These are phyloP conservation scores for Numenius phaeopus DNA, from an alignment of 2,797 vertebrate species.

Conservation along the genomic window DNA sequence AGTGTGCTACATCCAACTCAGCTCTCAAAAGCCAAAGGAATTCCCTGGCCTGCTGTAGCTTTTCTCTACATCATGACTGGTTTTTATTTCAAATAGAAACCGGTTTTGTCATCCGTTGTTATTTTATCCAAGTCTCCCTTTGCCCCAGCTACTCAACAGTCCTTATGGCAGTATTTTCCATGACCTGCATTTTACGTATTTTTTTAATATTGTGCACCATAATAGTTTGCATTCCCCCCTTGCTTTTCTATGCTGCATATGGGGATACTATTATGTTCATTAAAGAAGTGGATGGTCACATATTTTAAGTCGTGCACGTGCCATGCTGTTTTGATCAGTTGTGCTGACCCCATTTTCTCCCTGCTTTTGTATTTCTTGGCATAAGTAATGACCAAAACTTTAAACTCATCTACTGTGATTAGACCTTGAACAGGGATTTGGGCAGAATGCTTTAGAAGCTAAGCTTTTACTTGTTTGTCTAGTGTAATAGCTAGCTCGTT, in stretches of 20 bases:
- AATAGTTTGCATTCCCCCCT: not conserved
- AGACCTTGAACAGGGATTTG: not conserved
- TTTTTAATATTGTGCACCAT: not conserved
- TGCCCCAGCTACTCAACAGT: not conserved
- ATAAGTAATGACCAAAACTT: not conserved
- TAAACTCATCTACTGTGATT: not conserved
- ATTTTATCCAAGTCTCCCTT: not conserved
- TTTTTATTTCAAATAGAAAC: not conserved
- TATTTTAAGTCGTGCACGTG: not conserved
- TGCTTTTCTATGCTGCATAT: not conserved
- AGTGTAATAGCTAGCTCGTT: not conserved
- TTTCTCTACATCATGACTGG: not conserved
- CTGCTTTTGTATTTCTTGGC: not conserved
- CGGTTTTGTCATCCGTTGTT: not conserved
- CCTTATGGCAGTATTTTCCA: not conserved
- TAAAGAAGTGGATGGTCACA: not conserved
- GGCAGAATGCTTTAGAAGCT: not conserved
- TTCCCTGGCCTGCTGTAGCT: not conserved
- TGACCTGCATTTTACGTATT: not conserved
- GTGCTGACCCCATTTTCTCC: not conserved
- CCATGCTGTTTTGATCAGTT: not conserved
- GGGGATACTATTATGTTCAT: not conserved
- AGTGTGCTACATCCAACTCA: not conserved
- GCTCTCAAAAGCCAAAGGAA: not conserved
- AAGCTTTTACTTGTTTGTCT: slow-evolving; percentile 4